Evolutionary conservation across 2,888 invertebrate species (phyloP).

Genomic region (Uropetala carovei): DNA sequence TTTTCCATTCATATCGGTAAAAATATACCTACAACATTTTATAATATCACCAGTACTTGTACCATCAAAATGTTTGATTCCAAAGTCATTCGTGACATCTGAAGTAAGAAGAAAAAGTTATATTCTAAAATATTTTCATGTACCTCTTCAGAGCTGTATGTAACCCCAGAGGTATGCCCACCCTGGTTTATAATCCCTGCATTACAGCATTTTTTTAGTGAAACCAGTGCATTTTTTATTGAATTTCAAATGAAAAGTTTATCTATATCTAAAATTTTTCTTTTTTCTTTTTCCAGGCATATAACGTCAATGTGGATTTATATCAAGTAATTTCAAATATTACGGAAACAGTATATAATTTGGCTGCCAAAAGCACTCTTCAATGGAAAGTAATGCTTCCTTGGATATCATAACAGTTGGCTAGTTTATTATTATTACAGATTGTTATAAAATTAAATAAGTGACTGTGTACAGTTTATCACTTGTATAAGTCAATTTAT

Average conservation of each 20-base stretch:
- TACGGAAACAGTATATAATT: neutral
- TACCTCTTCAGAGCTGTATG: neutral
- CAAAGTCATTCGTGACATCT: no score
- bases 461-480: neutral
- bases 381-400: neutral
- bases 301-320: constrained; percentile 51
- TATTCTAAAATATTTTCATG: neutral
- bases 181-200: neutral
- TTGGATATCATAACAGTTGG: neutral
- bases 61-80: no score
- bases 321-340: constrained; percentile 50
- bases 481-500: neutral
- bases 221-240: neutral
- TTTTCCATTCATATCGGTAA: no score
- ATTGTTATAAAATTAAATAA: no score
- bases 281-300: constrained; percentile 4
- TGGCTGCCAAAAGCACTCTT: neutral
- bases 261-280: neutral
- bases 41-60: no score
- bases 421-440: neutral
- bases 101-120: no score
- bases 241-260: neutral
- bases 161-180: neutral
- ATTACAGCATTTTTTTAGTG: neutral
- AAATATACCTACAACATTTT: no score